Percentiles rank a stretch among this genome's conserved stretches.
Evolutionary conservation across 2,888 invertebrate genomes (phyloP).

Genomic region (Drosophila kuntzei): DNA sequence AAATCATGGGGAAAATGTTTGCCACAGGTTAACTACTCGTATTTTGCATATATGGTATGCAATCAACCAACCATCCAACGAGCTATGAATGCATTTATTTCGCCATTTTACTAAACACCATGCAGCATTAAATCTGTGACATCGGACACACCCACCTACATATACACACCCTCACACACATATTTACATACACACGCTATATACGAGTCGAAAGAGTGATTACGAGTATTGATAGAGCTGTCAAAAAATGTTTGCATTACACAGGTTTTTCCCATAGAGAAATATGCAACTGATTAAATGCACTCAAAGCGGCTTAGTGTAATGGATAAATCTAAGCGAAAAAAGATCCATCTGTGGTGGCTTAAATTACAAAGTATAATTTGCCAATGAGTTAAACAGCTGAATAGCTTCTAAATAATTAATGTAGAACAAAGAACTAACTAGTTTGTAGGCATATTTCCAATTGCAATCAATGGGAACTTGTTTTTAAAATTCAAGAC

Average conservation of each 20-base stretch:
- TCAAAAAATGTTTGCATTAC: conserved; percentile 56
- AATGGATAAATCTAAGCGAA: conserved; percentile 57
- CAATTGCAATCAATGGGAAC: not conserved
- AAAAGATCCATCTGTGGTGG: conserved; percentile 42
- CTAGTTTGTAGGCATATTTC: not conserved
- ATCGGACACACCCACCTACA: conserved; percentile 16
- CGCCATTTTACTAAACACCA: conserved; percentile 69
- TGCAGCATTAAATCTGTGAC: conserved; percentile 62
- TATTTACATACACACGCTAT: conserved; percentile 1
- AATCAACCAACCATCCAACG: not conserved
- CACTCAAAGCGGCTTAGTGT: conserved; percentile 74
- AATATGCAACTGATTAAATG: conserved; percentile 68
- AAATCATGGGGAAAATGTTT: conserved; percentile 50
- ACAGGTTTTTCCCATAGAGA: conserved; percentile 23
- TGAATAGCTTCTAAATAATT: conserved; percentile 6
- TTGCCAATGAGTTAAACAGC: conserved; percentile 48
- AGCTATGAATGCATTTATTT: conserved; percentile 63
- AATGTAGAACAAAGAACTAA: conserved; percentile 6
- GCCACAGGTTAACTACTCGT: conserved; percentile 33
- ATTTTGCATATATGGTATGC: conserved; percentile 5
- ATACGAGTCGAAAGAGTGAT: not conserved
- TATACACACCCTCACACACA: not conserved
- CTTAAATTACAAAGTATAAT: conserved; percentile 59
- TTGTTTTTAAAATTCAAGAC: no score
- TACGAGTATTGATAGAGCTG: conserved; percentile 60